A percentile compares a stretch with the other conserved stretches of the same genome.
Conservation (phyloP, 1,140 invertebrate species). For the Formica selysi region DNA sequence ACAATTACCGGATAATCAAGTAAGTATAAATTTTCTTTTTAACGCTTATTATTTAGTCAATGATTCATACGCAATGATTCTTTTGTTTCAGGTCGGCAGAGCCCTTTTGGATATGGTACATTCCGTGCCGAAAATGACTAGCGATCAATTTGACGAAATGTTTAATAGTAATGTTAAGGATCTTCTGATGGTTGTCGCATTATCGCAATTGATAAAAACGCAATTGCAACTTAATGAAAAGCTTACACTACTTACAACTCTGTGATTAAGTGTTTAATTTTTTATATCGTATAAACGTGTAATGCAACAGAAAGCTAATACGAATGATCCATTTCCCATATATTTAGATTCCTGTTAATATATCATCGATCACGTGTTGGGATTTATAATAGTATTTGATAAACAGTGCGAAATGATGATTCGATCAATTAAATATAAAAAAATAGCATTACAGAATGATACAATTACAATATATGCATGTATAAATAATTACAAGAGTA, state of each 20-base stretch:
- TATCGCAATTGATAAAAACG: slow-evolving; percentile 98
- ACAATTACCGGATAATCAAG: slow-evolving; percentile 91
- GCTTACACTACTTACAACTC: slow-evolving; percentile 92
- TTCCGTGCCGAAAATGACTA: slow-evolving; percentile 95
- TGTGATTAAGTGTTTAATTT: slow-evolving; percentile 81
- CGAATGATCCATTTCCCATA: slow-evolving; percentile 21
- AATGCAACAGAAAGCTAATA: slow-evolving; percentile 13
- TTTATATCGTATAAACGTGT: slow-evolving; percentile 6
- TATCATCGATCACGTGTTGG: not conserved
- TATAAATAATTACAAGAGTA: slow-evolving; percentile 38
- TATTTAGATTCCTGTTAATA: slow-evolving; percentile 4
- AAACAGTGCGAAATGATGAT: not conserved
- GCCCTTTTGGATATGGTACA: slow-evolving; percentile 95
- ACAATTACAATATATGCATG: not conserved
- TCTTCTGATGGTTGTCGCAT: slow-evolving; percentile 97
- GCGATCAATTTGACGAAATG: slow-evolving; percentile 97
- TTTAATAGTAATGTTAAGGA: slow-evolving; percentile 98
- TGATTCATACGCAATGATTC: slow-evolving; percentile 16
- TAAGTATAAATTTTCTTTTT: slow-evolving; percentile 50
- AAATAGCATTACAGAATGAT: not conserved
- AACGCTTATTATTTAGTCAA: not conserved
- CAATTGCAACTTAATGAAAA: slow-evolving; percentile 98
- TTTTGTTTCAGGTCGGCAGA: slow-evolving; percentile 89
- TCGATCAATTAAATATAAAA: slow-evolving; percentile 20
- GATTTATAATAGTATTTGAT: not conserved